phyloP scores from a whole-genome alignment of 1,140 invertebrate genomes.

The Melipona quadrifasciata region DNA sequence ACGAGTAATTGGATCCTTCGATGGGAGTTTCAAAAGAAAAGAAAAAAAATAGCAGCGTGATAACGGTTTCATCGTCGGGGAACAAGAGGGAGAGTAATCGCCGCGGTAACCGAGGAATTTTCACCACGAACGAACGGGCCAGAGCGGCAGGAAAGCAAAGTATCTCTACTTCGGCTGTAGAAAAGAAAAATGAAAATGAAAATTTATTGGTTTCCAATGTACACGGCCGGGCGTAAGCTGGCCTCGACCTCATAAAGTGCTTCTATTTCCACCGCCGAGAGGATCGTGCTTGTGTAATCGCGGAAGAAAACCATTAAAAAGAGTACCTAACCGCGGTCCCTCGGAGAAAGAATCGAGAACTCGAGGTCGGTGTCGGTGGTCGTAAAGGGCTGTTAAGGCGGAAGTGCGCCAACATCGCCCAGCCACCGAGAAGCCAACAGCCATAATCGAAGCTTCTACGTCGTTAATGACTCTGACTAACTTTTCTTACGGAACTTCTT shows the following conservation, averaged over 20 bases:
- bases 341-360: neutral
- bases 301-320: conserved; percentile 34
- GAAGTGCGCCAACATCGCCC: neutral
- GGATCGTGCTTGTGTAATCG: conserved; percentile 42
- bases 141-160: neutral
- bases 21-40: neutral
- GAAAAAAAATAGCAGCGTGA: too few relatives aligned
- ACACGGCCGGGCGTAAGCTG: neutral
- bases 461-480: neutral
- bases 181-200: too few relatives aligned
- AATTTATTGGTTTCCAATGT: neutral
- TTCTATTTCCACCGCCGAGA: conserved; percentile 15
- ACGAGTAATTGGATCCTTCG: neutral
- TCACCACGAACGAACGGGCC: neutral
- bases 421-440: neutral
- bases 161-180: neutral
- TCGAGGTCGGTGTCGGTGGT: neutral
- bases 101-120: neutral
- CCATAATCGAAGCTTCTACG: neutral
- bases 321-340: conserved; percentile 33
- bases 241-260: neutral
- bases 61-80: neutral
- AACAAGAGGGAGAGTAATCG: neutral
- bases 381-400: neutral
- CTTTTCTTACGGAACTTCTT: neutral